Evolutionary conservation across 2,113 vertebrate genomes (phyloP).

Genomic region (Athene cunicularia): DNA sequence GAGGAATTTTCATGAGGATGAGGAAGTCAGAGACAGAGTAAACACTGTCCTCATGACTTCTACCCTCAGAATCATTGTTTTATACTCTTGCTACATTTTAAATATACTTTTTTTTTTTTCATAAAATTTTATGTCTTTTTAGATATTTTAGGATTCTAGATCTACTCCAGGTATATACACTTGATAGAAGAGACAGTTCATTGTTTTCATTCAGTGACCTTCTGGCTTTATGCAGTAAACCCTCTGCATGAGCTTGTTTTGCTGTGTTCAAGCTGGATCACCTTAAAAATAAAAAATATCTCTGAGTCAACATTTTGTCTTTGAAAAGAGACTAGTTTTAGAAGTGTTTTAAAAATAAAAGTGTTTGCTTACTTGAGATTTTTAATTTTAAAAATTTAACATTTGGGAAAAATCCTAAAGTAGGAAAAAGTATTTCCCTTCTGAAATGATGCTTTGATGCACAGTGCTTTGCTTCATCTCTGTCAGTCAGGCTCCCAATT

Average conservation of each 20-base stretch:
- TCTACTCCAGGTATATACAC: accelerated
- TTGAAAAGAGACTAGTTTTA: not conserved
- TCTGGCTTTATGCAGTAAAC: not conserved
- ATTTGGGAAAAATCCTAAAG: not conserved
- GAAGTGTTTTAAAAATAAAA: not conserved
- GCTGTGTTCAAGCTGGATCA: not conserved
- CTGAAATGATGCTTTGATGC: not conserved
- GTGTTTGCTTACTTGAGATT: not conserved
- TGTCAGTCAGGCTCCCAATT: not conserved
- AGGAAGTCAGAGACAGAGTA: not conserved
- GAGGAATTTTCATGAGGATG: not conserved
- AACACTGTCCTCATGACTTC: not conserved
- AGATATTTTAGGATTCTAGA: not conserved
- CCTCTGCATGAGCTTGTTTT: not conserved
- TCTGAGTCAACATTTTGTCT: not conserved
- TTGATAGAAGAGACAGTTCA: not conserved
- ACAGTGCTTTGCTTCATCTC: not conserved
- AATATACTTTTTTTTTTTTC: not conserved
- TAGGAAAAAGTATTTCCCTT: not conserved
- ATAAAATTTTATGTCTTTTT: not conserved
- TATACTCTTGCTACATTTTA: not conserved
- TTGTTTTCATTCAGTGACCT: not conserved
- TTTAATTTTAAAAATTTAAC: not conserved
- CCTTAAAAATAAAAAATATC: constrained; percentile 7
- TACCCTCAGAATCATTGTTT: not conserved